These are phyloP conservation scores for Thumatha senex DNA, from an alignment of 2,888 invertebrate genomes.

Conservation along the genomic window DNA sequence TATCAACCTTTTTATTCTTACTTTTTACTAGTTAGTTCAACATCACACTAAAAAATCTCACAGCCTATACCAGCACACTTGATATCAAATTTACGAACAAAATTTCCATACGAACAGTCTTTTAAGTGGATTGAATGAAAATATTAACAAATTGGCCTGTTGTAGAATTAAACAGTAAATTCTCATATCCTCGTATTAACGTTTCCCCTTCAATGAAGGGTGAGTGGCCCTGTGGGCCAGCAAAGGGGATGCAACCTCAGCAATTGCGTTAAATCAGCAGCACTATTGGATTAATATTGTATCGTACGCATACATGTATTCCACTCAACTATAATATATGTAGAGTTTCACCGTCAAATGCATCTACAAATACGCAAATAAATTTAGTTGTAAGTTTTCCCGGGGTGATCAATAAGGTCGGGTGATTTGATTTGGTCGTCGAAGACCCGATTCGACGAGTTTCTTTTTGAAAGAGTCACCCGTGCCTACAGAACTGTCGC, in stretches of 20 bases:
- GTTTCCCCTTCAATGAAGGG: constrained; percentile 77
- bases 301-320: constrained; percentile 47
- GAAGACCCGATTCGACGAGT: constrained; percentile 67
- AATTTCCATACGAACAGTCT: constrained; percentile 57
- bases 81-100: constrained; percentile 37
- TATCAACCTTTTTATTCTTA: no score
- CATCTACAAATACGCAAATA: constrained; percentile 58
- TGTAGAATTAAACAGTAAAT: constrained; percentile 82
- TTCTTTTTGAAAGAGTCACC: constrained; percentile 74
- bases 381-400: constrained; percentile 74
- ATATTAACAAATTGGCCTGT: constrained; percentile 82
- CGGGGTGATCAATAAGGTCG: constrained; percentile 76
- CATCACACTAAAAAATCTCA: constrained; percentile 25
- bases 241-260: constrained; percentile 76
- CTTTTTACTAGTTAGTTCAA: no score
- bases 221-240: constrained; percentile 59
- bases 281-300: constrained; percentile 74
- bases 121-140: constrained; percentile 82
- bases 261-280: constrained; percentile 79
- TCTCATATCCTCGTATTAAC: constrained; percentile 82
- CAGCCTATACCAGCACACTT: constrained; percentile 23
- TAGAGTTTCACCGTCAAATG: constrained; percentile 19
- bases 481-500: constrained; percentile 78
- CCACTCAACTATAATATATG: constrained; percentile 28
- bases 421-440: constrained; percentile 80